phyloP scores from a whole-genome alignment of 2,888 invertebrate species.

The Aphidoletes aphidimyza region DNA sequence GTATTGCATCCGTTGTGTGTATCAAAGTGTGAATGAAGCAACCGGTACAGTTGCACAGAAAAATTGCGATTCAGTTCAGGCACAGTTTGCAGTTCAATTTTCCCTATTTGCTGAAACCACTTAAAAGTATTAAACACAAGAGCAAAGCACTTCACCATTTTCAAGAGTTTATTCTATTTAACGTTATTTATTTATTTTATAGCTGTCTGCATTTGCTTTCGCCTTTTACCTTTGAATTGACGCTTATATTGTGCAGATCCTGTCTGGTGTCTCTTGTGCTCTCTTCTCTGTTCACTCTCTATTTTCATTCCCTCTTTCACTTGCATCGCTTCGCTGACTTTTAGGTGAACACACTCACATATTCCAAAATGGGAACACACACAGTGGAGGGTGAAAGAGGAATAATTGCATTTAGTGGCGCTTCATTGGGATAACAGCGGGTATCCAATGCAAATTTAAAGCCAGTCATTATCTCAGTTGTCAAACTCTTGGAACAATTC shows the following conservation, averaged over 20 bases:
- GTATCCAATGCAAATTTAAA: slow-evolving; percentile 12
- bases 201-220: background rate
- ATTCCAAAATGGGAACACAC: too few species aligned
- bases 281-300: too few species aligned
- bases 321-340: background rate
- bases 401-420: too few species aligned
- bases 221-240: background rate
- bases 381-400: too few species aligned
- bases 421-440: background rate
- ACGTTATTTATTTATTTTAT: slow-evolving; percentile 13
- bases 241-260: background rate
- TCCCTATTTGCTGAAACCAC: slow-evolving; percentile 27
- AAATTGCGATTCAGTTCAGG: background rate
- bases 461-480: slow-evolving; percentile 1
- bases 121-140: slow-evolving; percentile 30
- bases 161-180: slow-evolving; percentile 27
- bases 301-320: too few species aligned
- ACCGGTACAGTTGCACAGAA: background rate
- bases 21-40: too few species aligned
- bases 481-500: background rate
- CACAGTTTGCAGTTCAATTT: background rate
- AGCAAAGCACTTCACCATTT: slow-evolving; percentile 6
- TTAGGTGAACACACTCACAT: background rate
- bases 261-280: too few species aligned
- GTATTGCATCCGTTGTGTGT: too few species aligned